Base-by-base conservation (phyloP, 2,113 vertebrate species). In the Miniopterus natalensis region DNA sequence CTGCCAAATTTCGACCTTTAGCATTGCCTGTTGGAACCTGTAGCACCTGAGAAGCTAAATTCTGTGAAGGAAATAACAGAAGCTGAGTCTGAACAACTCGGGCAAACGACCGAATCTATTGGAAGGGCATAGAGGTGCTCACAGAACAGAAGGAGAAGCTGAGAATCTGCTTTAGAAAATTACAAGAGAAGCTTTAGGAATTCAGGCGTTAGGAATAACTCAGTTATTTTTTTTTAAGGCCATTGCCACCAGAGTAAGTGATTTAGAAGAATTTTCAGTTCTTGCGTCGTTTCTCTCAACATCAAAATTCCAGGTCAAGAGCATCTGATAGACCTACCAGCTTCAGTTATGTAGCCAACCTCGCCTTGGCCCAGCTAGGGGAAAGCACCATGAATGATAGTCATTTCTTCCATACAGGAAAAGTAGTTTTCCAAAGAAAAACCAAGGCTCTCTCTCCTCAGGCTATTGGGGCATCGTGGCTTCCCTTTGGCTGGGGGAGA, bases 21-120 rank as follows among this genome's bases (percentile, higher is more conserved):
- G 23, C 78, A 53, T 36, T 70, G 71, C 13, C 27, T 55, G 20
- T 49, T 61, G 57, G 84, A 79, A n/a, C 27, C 57, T 3, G 8
- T 25, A 91, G 55, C 70, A 65, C 65, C 40, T 45, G 63, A 95
- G 31, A 75, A 68, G 20, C 20, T 42, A 65, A 91, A 87, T 79
- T 63, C 74, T 94, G 55, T 49, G 45, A 84, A 49, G 47, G 71
- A 78, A 51, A 45, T 78, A 75, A 78, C 49, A 81, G 77, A 96
- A 51, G 65, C 53, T n/a, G 68, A 61, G 49, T 78, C 36, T 10
- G n/a, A n/a, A 31, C 92, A 70, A 47, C 45, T 74, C 90, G 84
- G 79, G 90, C 66, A 96, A 94, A 92, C 31, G 70, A 73, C 68
- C 47, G 55, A 61, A 90, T 65, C 47, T 70, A 27, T 11, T 84